These are phyloP conservation scores for western clawed frog (Xenopus tropicalis) DNA, from an alignment of 2,113 vertebrate genomes.

Conservation along the genomic window UCB_Xtro_10.0 CM004450.2:126061501-126062000, in stretches of 20 bases:
- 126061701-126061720: no score
- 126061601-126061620: conserved; percentile 50
- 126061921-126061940: neutral
- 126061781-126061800: conserved; percentile 33
- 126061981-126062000: no score
- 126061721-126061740: conserved; percentile 21
- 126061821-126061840: fast-evolving
- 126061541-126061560: fast-evolving
- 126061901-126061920: neutral
- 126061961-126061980: neutral
- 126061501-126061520: fast-evolving
- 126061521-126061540: fast-evolving
- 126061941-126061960: neutral
- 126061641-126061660: conserved; percentile 7
- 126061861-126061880: neutral
- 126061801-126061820: conserved; percentile 27
- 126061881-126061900: conserved; percentile 1
- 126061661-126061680: neutral
- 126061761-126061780: conserved; percentile 2
- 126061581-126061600: conserved; percentile 55
- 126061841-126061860: fast-evolving
- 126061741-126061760: neutral
- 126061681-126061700: conserved; percentile 10
- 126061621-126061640: conserved; percentile 55
- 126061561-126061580: conserved; percentile 52